Conservation (phyloP, 1,140 invertebrate genomes). For the Sycobia sp. region DNA sequence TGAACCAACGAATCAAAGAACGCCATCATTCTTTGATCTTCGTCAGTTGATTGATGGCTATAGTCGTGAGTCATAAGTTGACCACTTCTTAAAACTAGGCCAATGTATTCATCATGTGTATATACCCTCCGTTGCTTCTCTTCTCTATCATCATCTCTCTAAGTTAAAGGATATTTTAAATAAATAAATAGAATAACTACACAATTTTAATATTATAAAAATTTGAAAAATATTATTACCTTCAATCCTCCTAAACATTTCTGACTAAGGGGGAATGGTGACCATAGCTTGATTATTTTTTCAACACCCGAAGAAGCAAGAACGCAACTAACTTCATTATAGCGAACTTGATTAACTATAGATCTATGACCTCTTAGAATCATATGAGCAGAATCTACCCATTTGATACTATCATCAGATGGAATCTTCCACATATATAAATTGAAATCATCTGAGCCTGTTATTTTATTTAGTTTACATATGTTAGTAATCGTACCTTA, state of each 20-base stretch:
- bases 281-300: constrained; percentile 87
- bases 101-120: constrained; percentile 85
- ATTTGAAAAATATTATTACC: constrained; percentile 44
- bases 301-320: constrained; percentile 94
- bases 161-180: too few species aligned
- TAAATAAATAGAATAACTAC: constrained; percentile 1
- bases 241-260: constrained; percentile 54
- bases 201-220: not conserved
- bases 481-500: constrained; percentile 2
- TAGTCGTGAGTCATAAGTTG: constrained; percentile 80
- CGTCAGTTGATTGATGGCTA: constrained; percentile 81
- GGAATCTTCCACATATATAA: constrained; percentile 94
- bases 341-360: constrained; percentile 95
- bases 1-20: constrained; percentile 94
- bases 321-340: constrained; percentile 81
- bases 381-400: constrained; percentile 76
- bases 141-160: constrained; percentile 53
- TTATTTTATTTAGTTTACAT: constrained; percentile 8
- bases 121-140: constrained; percentile 79
- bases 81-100: constrained; percentile 78
- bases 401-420: constrained; percentile 61
- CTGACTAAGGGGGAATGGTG: constrained; percentile 52
- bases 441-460: constrained; percentile 93
- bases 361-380: constrained; percentile 89
- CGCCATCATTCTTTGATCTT: constrained; percentile 94